Conservation (phyloP, 2,113 vertebrate species). For the Catharus minimus region DNA sequence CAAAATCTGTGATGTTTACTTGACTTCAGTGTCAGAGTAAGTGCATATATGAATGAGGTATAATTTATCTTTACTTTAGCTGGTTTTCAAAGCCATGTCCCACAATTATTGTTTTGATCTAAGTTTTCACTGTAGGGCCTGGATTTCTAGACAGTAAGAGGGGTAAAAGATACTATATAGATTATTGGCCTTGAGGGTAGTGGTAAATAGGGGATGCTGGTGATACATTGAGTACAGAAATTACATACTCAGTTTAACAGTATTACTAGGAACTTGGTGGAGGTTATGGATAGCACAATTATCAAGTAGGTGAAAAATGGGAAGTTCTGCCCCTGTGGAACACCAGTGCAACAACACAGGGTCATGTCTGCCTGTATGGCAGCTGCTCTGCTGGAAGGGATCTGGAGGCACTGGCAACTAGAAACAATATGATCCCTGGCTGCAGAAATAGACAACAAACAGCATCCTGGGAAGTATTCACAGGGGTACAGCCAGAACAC, state of each 20-base stretch:
- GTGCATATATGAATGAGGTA: neutral
- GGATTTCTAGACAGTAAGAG: neutral
- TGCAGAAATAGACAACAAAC: neutral
- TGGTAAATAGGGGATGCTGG: neutral
- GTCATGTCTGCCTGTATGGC: neutral
- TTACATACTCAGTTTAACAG: neutral
- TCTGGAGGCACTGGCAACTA: rapidly evolving
- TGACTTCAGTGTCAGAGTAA: neutral
- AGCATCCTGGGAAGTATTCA: neutral
- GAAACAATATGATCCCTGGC: neutral
- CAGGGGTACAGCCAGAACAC: neutral
- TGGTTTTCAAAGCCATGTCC: neutral
- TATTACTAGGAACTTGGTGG: neutral
- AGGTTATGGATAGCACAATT: neutral
- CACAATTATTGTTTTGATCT: neutral
- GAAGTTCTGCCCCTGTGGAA: neutral
- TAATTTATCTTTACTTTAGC: neutral
- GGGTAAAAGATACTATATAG: neutral
- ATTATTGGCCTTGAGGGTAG: neutral
- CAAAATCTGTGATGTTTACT: neutral
- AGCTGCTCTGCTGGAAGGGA: neutral
- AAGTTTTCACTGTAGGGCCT: neutral
- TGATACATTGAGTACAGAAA: neutral
- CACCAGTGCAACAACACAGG: neutral
- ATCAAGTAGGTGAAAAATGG: neutral